Conservation (phyloP, 2,113 vertebrate genomes). For the Triplophysa rosa region DNA sequence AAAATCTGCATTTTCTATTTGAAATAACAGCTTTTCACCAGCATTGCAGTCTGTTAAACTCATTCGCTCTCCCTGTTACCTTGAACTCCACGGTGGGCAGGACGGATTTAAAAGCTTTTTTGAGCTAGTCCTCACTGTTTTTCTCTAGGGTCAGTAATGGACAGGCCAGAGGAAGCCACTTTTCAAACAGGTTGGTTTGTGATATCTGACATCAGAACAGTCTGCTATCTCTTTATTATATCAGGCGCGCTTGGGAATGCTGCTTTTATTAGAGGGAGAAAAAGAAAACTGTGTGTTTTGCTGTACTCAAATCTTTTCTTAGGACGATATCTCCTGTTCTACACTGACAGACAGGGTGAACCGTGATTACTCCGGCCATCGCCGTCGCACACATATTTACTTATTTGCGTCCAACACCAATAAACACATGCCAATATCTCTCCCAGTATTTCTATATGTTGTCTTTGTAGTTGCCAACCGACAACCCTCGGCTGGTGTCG, state of each 20-base stretch:
- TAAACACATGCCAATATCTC: constrained; percentile 54
- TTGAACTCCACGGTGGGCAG: constrained; percentile 30
- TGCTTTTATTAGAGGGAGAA: background rate
- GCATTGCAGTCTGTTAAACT: constrained; percentile 44
- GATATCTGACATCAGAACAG: background rate
- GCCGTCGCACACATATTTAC: constrained; percentile 51
- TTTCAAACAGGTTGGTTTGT: background rate
- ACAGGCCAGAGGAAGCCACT: background rate
- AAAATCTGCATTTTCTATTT: background rate
- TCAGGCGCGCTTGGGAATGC: background rate
- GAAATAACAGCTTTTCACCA: constrained; percentile 30
- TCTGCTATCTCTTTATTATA: constrained; percentile 19
- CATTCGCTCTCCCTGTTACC: constrained; percentile 39
- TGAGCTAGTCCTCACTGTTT: background rate
- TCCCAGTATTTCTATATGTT: constrained; percentile 35
- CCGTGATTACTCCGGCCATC: constrained; percentile 36
- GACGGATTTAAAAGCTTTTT: constrained; percentile 35
- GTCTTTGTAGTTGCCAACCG: constrained; percentile 45
- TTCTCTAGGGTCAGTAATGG: constrained; percentile 9
- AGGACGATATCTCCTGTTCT: constrained; percentile 45
- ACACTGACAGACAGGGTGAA: constrained; percentile 43
- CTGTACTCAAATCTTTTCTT: constrained; percentile 39
- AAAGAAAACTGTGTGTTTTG: background rate
- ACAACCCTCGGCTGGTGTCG: constrained; percentile 53
- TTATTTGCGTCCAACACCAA: constrained; percentile 62